Base-by-base conservation (phyloP, 2,888 invertebrate species). In the Hyles lineata region DNA sequence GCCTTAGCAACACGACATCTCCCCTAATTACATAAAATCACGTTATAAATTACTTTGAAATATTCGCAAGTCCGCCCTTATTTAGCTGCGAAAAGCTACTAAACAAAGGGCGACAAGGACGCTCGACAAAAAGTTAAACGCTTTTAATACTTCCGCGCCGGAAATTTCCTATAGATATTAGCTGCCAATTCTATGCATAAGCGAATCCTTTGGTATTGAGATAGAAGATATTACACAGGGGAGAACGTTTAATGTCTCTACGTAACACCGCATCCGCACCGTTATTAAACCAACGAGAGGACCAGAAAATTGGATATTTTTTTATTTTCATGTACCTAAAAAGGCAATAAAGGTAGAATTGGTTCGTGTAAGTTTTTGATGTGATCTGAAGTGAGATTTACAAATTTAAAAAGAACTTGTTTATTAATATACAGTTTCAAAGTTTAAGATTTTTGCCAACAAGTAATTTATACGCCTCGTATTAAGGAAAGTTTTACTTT, bases 1-100 rank as follows among this genome's bases (percentile, higher is more conserved):
- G 85, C 82, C 84, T 81, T 80, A 84, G 88, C 86, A 85, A 86
- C 83, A 87, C 87, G 87, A 89, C 89, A 89, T 89, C 87, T 85
- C 87, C 87, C 84, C 87, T 90, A 89, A 93, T 92, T 92, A 91
- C 86, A 87, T 87, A 86, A 90, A 91, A 92, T 91, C 87, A 90
- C 87, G 87, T 85, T 86, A 89, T 89, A 90, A 91, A 92, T 91
- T 90, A 87, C 87, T 88, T 75, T 84, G 78, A 89, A 92, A 91
- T 89, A 89, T 91, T 90, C 85, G 85, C 81, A 82, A 84, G 79
- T 78, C 84, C 83, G 84, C 83, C 83, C 82, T 89, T 87, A 89
- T 87, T 88, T 86, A 85, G 86, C 87, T 81, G 85, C 83, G 87
- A 87, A 88, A 89, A 87, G 85, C 85, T 85, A 83, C 84, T 85